phyloP scores from a whole-genome alignment of 2,888 invertebrate species.

The Netelia melanura region DNA sequence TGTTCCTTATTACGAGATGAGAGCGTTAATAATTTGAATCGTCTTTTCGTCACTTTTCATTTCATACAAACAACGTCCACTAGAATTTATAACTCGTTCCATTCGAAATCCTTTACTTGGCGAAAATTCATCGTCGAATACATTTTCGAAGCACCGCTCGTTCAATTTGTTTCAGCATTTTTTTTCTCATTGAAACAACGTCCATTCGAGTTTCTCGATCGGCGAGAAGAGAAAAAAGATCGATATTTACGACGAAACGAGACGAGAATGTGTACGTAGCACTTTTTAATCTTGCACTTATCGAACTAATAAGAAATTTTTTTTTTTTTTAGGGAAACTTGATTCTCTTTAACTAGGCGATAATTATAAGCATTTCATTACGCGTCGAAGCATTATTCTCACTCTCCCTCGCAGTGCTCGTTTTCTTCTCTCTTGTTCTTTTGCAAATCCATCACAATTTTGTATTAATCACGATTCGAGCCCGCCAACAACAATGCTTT shows the following conservation, averaged over 20 bases:
- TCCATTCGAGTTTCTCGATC: background rate
- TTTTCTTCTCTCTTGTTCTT: background rate
- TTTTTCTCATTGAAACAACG: background rate
- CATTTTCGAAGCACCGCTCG: conserved; percentile 6
- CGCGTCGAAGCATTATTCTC: conserved; percentile 62
- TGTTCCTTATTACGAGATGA: conserved; percentile 67
- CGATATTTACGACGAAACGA: conserved; percentile 38
- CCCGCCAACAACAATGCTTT: background rate
- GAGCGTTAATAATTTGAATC: conserved; percentile 27
- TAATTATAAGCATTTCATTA: conserved; percentile 57
- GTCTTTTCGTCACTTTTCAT: conserved; percentile 15
- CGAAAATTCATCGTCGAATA: background rate
- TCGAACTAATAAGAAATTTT: conserved; percentile 24
- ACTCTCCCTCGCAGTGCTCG: conserved; percentile 25
- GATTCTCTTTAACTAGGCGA: conserved; percentile 49
- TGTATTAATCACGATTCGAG: background rate
- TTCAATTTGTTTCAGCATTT: background rate
- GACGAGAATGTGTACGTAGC: conserved; percentile 18
- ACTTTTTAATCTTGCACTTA: background rate
- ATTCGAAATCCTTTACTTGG: background rate
- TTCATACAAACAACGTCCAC: conserved; percentile 9
- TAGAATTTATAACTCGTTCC: background rate
- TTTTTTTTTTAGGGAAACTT: conserved; percentile 39
- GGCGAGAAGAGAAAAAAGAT: background rate
- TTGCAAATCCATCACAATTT: background rate